phyloP scores from a whole-genome alignment of 2,113 vertebrate genomes.

The Megaceryle torquata region DNA sequence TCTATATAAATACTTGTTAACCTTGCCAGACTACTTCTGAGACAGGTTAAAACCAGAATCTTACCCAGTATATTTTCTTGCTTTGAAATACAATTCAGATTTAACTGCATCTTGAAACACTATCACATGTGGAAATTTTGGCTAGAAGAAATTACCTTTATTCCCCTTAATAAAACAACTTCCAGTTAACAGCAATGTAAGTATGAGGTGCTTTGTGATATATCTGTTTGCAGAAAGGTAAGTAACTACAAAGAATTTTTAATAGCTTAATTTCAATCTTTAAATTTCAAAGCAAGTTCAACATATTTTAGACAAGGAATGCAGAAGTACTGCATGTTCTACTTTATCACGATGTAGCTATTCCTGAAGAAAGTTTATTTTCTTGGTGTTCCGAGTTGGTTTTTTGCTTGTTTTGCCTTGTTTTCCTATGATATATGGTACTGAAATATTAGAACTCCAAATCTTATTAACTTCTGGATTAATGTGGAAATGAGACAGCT shows the following conservation, averaged over 20 bases:
- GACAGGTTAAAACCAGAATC: not conserved
- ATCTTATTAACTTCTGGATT: not conserved
- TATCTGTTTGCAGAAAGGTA: not conserved
- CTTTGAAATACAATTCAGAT: constrained; percentile 9
- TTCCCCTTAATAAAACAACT: not conserved
- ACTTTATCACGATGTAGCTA: not conserved
- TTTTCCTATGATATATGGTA: not conserved
- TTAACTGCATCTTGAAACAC: not conserved
- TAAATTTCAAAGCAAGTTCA: not conserved
- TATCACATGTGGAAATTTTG: not conserved
- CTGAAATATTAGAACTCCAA: not conserved
- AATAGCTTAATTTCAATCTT: not conserved
- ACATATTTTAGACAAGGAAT: not conserved
- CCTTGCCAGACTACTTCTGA: not conserved
- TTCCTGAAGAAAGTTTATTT: not conserved
- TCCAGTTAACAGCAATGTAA: not conserved
- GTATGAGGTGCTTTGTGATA: not conserved
- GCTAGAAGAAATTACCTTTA: not conserved
- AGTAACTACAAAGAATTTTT: not conserved
- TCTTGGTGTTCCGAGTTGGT: not conserved
- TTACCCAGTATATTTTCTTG: not conserved
- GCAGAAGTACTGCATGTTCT: not conserved
- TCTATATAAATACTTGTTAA: not conserved
- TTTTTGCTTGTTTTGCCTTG: not conserved
- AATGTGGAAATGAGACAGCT: not conserved